Evolutionary conservation across 2,113 vertebrate species (phyloP), one percentile per base, ranked within the genome.

Genomic region (Entelurus aequoreus): DNA sequence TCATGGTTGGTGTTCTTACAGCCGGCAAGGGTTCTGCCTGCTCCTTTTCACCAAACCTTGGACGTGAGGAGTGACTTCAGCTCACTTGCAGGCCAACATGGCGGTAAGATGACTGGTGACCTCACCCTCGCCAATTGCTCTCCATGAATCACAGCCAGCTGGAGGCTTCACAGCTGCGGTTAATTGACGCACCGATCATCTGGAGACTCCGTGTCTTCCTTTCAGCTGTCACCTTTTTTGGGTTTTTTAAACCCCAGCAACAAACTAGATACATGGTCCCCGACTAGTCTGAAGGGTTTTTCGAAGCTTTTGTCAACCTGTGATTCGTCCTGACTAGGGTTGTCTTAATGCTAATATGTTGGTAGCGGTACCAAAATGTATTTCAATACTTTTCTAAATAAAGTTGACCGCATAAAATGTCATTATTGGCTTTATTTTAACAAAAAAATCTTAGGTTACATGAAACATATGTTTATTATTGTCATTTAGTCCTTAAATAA

Each of bases 21-120:
- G 48, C 36, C 48, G 40, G 19, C 48, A 56, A 69, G 0, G 57
- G 19, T 48, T 48, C 21, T 16, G 13, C 19, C 44, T 48, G 5
- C 54, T 56, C 8, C 53, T 38, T n/a, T 15, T 5, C n/a, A 16
- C 15, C 5, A 11, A 56, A 42, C 37, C 54, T 16, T 4, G 14
- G 52, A 11, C 15, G 16, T 40, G 46, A 4, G 56, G 12, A 46
- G 42, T 46, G 44, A 40, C 63, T 51, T 66, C 63, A 60, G 48
- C 65, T 67, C 58, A 54, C 37, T 16, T 42, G 35, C 2, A 14
- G 6, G 16, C 50, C 52, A 60, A 60, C 58, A 37, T 36, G 9
- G 28, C 28, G 16, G 16, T 28, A 28, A 49, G 15, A 49, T 9
- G 46, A 36, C 14, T 6, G 40, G 55, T 47, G 42, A 60, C 58